Evolutionary conservation across 2,113 vertebrate genomes (phyloP), one percentile per base, ranked within the genome.

Genomic region (Podarcis muralis): DNA sequence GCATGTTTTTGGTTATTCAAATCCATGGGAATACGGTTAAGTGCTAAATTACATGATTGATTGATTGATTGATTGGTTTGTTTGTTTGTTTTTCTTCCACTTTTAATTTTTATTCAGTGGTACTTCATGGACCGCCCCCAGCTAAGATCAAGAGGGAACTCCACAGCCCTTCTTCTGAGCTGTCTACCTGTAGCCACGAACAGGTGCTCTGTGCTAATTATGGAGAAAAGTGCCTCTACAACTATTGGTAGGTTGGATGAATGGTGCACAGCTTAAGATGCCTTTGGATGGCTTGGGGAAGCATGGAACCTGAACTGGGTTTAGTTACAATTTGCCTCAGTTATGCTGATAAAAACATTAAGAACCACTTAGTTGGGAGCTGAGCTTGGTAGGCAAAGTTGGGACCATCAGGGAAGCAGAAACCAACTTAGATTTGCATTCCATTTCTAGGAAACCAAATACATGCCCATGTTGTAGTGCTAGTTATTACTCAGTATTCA

Each of bases 221-320:
- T 59, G 97, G 97, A 97, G 98, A 99, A 97, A 99, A 99, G 98
- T 99, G 98, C 99, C 98, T 99, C 98, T 99, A 99, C 98, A 99
- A 98, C 97, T 99, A 98, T 97, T 99, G 99, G 99, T 99, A 95
- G 89, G 97, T 96, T 40, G 30, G 37, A 59, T 40, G 0, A 0
- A 1, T 5, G 3, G 12, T 22, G 57, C 66, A 43, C 0, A 6
- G 30, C 15, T 48, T 18, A 16, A 71, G 15, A 23, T 69, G 35
- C 30, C 25, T 68, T 3, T 43, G 53, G 9, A 8, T 23, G 8
- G 30, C 3, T 62, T 40, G 11, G 25, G 22, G 30, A 3, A 68
- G 25, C 12, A 4, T 74, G 83, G 9, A 22, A 22, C 30, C 30
- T 20, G 43, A 40, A 59, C 27, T 37, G 75, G 59, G 20, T 6